Base-by-base conservation (phyloP, 2,888 invertebrate genomes). In the Tenthredo distinguenda region DNA sequence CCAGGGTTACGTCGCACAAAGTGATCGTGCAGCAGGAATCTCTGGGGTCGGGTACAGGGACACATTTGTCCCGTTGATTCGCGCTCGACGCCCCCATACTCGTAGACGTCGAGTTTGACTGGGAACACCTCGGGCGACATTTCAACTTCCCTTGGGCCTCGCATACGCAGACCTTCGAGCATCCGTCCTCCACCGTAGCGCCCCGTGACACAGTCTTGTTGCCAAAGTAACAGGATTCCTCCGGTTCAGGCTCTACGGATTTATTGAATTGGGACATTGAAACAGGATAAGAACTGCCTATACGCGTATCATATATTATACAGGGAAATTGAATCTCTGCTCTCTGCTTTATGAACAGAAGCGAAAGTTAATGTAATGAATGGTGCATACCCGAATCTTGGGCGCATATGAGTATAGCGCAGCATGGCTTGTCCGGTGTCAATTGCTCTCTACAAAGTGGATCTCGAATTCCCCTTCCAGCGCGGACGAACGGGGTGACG, bases 1-100 rank as follows among this genome's bases (percentile, higher is more conserved):
- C 97, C 31, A 97, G 94, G 0, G 97, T 97, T 5, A 98, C 97
- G 90, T 98, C 98, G 91, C 98, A 98, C 3, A 98, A 95, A 86
- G 98, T 96, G 87, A 97, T 95, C 88, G 96, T 97, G 90, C 98
- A 98, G 91, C 98, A 98, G 1, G 96, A 94, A 92, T 98, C 98
- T 83, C 96, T 96, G 0, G 97, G 97, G 92, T 98, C 98, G 87
- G 96, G 96, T 0, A 98, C 96, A 89, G 96, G 96, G 71, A 98
- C 96, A 91, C 98, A 98, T 90, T 97, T 96, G 86, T 97, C 97
- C 43, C 95, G 95, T 34, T 94, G 93, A 37, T 93, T 92, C 26
- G 90, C 88, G 2, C 88, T 89, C 3, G 92, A 90, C 9, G 88
- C 89, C 0, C 92, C 91, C 71, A 93, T 93, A 26, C n/a, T 68